Evolutionary conservation across 2,888 invertebrate genomes (phyloP).

Genomic region (Drosophila algonquin): DNA sequence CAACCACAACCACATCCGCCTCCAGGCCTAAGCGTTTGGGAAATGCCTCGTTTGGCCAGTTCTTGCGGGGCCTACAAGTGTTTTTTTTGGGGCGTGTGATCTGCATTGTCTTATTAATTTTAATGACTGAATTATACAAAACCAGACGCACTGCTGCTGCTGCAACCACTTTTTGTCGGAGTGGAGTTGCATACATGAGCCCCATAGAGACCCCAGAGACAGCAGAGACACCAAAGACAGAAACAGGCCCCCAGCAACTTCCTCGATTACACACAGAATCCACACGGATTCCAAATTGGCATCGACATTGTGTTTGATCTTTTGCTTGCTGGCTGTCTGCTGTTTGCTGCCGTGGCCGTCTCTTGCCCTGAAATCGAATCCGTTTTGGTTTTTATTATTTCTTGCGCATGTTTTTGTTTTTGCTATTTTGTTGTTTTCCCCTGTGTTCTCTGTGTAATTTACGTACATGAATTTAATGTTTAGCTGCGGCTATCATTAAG

Average conservation of each 20-base stretch:
- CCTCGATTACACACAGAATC: constrained; percentile 71
- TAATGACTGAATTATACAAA: constrained; percentile 62
- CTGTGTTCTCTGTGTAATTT: constrained; percentile 24
- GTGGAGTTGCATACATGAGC: constrained; percentile 8
- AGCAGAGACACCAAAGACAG: background rate
- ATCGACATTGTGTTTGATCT: constrained; percentile 1
- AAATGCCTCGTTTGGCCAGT: constrained; percentile 34
- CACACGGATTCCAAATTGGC: constrained; percentile 44
- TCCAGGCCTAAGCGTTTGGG: constrained; percentile 28
- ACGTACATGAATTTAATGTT: constrained; percentile 65
- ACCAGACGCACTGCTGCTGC: constrained; percentile 29
- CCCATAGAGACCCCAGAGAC: background rate
- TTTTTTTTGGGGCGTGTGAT: constrained; percentile 48
- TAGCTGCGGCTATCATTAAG: constrained; percentile 74
- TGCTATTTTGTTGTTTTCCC: background rate
- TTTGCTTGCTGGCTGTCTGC: background rate
- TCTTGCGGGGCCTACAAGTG: constrained; percentile 28
- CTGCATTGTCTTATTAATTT: constrained; percentile 66
- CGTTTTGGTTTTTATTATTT: constrained; percentile 32
- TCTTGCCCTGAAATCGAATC: constrained; percentile 26
- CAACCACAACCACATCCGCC: constrained; percentile 23
- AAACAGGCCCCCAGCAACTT: constrained; percentile 55
- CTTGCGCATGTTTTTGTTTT: constrained; percentile 10
- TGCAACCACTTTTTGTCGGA: constrained; percentile 32
- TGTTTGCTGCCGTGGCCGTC: constrained; percentile 5